Base-by-base conservation (phyloP, 2,888 invertebrate genomes). In the Chymomyza amoena region DNA sequence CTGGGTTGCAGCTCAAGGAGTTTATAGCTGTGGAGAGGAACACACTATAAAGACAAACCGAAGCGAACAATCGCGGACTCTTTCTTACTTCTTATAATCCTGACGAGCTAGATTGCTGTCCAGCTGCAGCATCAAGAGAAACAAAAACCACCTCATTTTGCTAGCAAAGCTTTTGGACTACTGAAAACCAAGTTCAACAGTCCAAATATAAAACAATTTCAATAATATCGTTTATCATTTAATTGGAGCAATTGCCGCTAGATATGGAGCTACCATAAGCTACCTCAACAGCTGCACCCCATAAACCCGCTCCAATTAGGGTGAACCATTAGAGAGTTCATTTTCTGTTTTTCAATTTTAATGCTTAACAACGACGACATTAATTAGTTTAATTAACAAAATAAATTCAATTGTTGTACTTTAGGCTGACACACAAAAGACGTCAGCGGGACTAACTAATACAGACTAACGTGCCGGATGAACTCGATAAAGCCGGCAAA, bases 401-500 rank as follows among this genome's bases (percentile, higher is more conserved):
- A 78, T 89, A 87, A 87, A 89, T 87, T 89, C 88, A 87, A 79
- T 81, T 78, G 72, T 28, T 39, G 50, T 45, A 25, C 57, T 20
- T 63, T 60, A 32, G 28, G 61, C 71, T 75, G 80, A 76, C 78
- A 75, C 68, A 68, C 75, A 69, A 75, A 70, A 67, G 69, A 66
- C 61, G 45, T 45, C 16, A 63, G 28, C 18, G 45, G 18, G 32
- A 45, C 61, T 54, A 32, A 61, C 68, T 85, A 91, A 84, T 89
- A 91, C 69, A 91, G 88, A 78, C 88, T 87, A 76, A 90, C 90
- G 66, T 91, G 91, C 69, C 91, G 85, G 52, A 91, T 87, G 75
- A 91, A 91, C 78, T 92, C 91, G n/a, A 91, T 66, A 66, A 90
- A 90, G 61, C 92, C 91, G 77, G 90, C 91, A 75, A 91, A 91